Evolutionary conservation across 2,888 invertebrate species (phyloP), one percentile per base, ranked within the genome.

Genomic region (Drosophila mercatorum): DNA sequence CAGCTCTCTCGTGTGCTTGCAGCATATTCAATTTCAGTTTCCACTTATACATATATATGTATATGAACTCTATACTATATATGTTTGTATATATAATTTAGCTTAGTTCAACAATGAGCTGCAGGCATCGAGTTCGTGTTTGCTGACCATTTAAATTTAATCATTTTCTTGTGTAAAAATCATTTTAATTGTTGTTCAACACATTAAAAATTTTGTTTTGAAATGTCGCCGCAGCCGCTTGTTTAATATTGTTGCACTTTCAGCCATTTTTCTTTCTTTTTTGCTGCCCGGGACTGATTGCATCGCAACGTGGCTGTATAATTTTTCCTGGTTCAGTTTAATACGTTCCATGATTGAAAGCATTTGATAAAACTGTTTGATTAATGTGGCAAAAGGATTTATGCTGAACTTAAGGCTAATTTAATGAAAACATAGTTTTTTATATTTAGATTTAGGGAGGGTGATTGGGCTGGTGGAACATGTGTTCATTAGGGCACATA

Each of bases 141-240:
- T 61, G 57, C 28, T 57, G 66, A 56, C 68, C 75, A 80, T 86
- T 86, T 79, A 69, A 74, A 79, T 80, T 81, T 80, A 80, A 84
- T 84, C 81, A 84, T 73, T 80, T 82, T 78, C 76, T 80, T 80
- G 83, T 79, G 79, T 77, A 83, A 84, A 85, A 83, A 83, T 83
- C 61, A 78, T 77, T 83, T 85, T 80, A 80, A 80, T 83, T 83
- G 80, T 79, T 83, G 80, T 83, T 79, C 72, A 83, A 83, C 82
- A 72, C 80, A 83, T 83, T 83, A 83, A 75, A 83, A 75, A 81
- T 81, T 83, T 84, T 84, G 83, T 81, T 83, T 66, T 11, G 55
- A 51, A 81, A 80, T 81, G 83, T 71, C 67, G 58, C 56, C 62
- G 58, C 51, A 22, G 62, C 17, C 31, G 56, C 44, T 58, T 53